Evolutionary conservation across 2,797 vertebrate species (phyloP), one percentile per base, ranked within the genome.

Genomic region (Centroberyx gerrardi): DNA sequence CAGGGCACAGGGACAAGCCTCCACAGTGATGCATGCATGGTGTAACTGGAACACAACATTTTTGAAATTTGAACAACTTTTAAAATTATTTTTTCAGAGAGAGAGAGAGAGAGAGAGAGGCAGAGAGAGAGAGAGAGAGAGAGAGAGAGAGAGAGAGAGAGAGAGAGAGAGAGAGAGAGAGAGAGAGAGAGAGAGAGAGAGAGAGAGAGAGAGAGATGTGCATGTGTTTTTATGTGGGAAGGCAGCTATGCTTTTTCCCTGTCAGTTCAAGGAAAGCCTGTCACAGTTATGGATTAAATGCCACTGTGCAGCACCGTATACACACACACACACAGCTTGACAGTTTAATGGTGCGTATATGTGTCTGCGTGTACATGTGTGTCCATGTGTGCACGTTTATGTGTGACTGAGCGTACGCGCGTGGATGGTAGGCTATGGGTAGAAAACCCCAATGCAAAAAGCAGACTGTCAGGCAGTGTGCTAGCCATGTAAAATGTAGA

Each of bases 241-340:
- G 74, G 79, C 75, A 83, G 82, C 71, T 27, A 63, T 80, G 84
- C 65, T 72, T 87, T 22, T 84, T 71, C 54, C 62, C 59, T 64
- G 81, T 81, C 81, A 72, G 44, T 80, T 88, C 84, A 84, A 85
- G 83, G 78, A 84, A 90, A 74, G 60, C 67, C 72, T 83, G 83
- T 89, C 81, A 88, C 78, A 55, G 51, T 78, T 90, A 88, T 86
- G 72, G 85, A 90, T 88, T 91, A 90, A 88, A 91, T 74, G 83
- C 66, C 83, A 84, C 72, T 33, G 44, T 54, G 76, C 10, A 36
- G 72, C 63, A 67, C 70, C 12, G 1, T 5, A 28, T 3, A 69
- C 60, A 69, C 66, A 63, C 59, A 67, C 48, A 13, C 61, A 73
- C 27, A 64, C 67, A 18, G 22, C 58, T 74, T 67, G 70, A 77